Percentiles rank a stretch among this genome's conserved stretches.
These are phyloP conservation scores for Pseudomyrmex pallidus DNA, from an alignment of 1,140 invertebrate species.

Conservation along the genomic window DNA sequence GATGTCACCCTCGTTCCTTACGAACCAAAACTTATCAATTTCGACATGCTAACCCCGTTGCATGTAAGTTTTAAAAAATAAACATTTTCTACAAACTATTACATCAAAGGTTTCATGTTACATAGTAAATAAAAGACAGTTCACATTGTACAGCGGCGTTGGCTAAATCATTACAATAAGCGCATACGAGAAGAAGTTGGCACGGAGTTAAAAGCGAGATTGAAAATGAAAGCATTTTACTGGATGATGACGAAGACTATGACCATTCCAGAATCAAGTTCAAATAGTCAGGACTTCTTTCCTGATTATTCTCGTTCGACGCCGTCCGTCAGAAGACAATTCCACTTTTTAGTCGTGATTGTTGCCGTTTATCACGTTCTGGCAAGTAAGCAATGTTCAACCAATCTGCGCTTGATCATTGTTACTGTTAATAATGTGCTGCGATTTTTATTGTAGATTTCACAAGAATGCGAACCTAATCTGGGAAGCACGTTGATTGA, in stretches of 20 bases:
- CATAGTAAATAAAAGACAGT: slow-evolving; percentile 13
- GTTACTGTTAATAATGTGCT: neutral
- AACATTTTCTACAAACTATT: too few species aligned
- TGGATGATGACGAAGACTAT: slow-evolving; percentile 93
- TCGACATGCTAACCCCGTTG: slow-evolving; percentile 90
- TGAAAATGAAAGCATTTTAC: slow-evolving; percentile 89
- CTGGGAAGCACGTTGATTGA: neutral
- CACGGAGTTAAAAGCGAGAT: slow-evolving; percentile 88
- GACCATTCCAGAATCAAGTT: slow-evolving; percentile 86
- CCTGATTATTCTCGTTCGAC: slow-evolving; percentile 41
- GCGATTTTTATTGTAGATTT: slow-evolving; percentile 38
- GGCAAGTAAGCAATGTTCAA: slow-evolving; percentile 54
- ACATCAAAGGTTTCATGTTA: too few species aligned
- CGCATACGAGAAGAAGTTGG: slow-evolving; percentile 90
- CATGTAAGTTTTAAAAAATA: slow-evolving; percentile 86
- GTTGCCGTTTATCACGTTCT: slow-evolving; percentile 39
- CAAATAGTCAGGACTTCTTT: slow-evolving; percentile 43
- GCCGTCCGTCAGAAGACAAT: slow-evolving; percentile 44
- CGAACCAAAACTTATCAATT: slow-evolving; percentile 95
- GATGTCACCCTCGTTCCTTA: slow-evolving; percentile 96
- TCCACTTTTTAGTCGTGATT: slow-evolving; percentile 53
- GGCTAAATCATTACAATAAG: slow-evolving; percentile 92
- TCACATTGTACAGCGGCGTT: slow-evolving; percentile 87
- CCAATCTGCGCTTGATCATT: neutral
- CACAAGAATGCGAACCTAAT: slow-evolving; percentile 5